These are phyloP conservation scores for Siderastrea radians DNA, from an alignment of 92 coral and sea anemone species.

Conservation along the genomic window DNA sequence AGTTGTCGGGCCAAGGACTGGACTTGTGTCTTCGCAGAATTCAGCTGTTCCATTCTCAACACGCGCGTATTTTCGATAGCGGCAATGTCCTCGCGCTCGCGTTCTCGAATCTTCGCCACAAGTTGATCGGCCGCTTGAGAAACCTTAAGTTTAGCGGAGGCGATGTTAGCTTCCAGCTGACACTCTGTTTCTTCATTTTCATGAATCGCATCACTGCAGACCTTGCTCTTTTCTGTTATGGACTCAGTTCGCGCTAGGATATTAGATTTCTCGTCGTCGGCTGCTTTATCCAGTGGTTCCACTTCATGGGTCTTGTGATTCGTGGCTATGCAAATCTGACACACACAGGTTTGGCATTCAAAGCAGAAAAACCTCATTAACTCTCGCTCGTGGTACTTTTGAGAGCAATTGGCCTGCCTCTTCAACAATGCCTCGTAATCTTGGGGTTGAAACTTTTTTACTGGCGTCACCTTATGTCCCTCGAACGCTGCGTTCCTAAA, in stretches of 20 bases:
- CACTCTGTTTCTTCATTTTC: not conserved
- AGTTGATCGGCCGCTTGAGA: not conserved
- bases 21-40: not conserved
- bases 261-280: not conserved
- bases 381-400: slow-evolving; percentile 15
- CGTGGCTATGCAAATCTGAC: slow-evolving; percentile 1
- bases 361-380: not conserved
- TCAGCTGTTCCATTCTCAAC: not conserved
- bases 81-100: not conserved
- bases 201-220: not conserved
- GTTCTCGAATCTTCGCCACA: not conserved
- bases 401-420: slow-evolving; percentile 1
- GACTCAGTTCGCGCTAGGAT: not conserved
- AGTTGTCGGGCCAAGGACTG: not conserved
- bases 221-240: not conserved
- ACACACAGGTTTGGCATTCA: not conserved
- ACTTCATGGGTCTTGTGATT: not conserved
- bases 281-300: not conserved
- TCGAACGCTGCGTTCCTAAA: not conserved
- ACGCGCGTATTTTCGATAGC: not conserved
- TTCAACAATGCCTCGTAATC: slow-evolving; percentile 11
- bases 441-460: not conserved
- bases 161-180: not conserved
- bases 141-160: not conserved
- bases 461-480: slow-evolving; percentile 13